These are phyloP conservation scores for Chaetodon trifascialis DNA, from an alignment of 2,113 vertebrate genomes.

Conservation along the genomic window DNA sequence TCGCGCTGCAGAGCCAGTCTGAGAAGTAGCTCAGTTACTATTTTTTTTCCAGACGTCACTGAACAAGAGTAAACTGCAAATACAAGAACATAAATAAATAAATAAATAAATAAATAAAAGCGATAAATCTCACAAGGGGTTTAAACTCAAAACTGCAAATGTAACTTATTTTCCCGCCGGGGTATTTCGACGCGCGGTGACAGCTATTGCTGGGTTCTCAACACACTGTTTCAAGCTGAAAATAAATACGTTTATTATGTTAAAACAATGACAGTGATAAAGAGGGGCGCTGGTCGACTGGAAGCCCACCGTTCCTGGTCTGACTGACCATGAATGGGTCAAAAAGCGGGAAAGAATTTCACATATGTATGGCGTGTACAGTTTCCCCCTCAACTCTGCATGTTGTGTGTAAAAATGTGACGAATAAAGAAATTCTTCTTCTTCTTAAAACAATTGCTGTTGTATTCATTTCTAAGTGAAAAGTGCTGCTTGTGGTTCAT, in stretches of 20 bases:
- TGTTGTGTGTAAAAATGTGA: no score
- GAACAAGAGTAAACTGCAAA: neutral
- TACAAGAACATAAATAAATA: neutral
- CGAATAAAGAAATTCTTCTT: no score
- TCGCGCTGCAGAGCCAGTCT: neutral
- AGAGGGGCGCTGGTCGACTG: no score
- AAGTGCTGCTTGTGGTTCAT: neutral
- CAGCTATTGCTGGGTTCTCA: neutral
- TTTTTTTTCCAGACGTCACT: neutral
- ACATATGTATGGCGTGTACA: no score
- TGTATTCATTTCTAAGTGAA: neutral
- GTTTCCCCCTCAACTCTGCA: no score
- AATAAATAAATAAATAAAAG: neutral
- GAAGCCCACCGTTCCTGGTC: no score
- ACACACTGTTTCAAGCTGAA: no score
- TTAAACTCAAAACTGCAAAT: neutral
- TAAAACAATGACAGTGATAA: neutral
- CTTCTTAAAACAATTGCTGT: neutral
- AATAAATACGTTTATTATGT: neutral
- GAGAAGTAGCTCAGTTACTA: slow-evolving; percentile 1
- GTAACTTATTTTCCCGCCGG: no score
- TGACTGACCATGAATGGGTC: no score
- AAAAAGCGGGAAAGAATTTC: no score
- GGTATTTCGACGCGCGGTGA: no score
- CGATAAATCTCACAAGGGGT: neutral